phyloP scores from a whole-genome alignment of 2,797 vertebrate genomes.

The Hapalemur alaotrensis region DNA sequence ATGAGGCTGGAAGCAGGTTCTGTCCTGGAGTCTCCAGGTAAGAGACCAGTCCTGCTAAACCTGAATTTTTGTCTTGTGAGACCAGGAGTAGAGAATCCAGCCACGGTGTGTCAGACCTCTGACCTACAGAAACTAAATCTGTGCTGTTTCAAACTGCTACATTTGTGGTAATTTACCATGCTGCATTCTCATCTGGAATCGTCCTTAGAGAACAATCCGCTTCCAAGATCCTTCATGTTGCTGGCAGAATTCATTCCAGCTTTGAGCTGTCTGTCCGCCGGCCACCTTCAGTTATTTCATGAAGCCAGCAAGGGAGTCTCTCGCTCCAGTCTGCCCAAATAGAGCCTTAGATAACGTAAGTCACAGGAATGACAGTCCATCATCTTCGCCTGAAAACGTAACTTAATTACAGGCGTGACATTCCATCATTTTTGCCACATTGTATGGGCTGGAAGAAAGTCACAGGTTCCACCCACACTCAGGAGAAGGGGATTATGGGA shows the following conservation, averaged over 20 bases:
- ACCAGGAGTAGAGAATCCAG: background rate
- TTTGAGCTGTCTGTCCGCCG: background rate
- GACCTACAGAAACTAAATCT: background rate
- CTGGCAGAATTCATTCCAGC: background rate
- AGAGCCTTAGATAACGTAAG: background rate
- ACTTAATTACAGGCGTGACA: background rate
- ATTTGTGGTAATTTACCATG: background rate
- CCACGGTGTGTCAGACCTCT: background rate
- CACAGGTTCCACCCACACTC: background rate
- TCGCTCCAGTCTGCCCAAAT: background rate
- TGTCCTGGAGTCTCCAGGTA: background rate
- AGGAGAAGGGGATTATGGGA: background rate
- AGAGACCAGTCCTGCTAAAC: background rate
- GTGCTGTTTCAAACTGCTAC: background rate
- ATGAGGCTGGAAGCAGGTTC: background rate
- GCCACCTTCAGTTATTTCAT: background rate
- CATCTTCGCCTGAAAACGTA: background rate
- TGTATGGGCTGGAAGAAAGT: background rate
- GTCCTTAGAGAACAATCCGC: background rate
- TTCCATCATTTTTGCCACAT: background rate
- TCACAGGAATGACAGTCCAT: background rate
- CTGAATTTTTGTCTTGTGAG: background rate
- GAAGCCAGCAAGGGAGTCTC: too few species aligned
- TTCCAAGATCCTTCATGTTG: background rate
- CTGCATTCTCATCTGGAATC: background rate